Conservation (phyloP, 2,888 invertebrate genomes). For the Ptychoptera contaminata region DNA sequence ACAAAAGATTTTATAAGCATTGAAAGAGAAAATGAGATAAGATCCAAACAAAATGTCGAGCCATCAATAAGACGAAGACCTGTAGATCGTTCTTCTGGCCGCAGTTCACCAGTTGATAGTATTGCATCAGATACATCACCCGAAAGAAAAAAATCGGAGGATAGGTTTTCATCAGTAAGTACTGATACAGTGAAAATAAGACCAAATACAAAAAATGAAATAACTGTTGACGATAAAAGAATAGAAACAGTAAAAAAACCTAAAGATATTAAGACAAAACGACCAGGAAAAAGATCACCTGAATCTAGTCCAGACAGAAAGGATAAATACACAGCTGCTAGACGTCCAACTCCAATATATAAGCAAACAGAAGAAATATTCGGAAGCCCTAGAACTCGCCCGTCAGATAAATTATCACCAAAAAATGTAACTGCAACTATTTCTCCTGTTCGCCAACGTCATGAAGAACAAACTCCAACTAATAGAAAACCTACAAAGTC, state of each 20-base stretch:
- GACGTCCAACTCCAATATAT: neutral
- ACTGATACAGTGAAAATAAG: neutral
- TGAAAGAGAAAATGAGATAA: too few relatives aligned
- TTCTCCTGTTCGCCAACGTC: neutral
- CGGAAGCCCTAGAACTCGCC: neutral
- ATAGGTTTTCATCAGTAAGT: too few relatives aligned
- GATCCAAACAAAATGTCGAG: neutral
- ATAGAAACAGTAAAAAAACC: neutral
- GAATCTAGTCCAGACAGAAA: slow-evolving; percentile 8
- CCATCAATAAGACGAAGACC: neutral
- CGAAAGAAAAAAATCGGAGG: too few relatives aligned
- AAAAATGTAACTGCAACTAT: slow-evolving; percentile 3
- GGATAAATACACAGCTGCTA: slow-evolving; percentile 2
- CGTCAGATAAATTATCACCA: slow-evolving; percentile 1
- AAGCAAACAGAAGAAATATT: neutral
- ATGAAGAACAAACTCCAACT: slow-evolving; percentile 8
- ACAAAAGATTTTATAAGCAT: too few relatives aligned
- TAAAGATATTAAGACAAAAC: slow-evolving; percentile 3
- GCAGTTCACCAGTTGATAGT: neutral
- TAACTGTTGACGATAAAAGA: neutral
- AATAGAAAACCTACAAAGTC: neutral
- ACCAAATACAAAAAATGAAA: neutral
- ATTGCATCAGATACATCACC: too few relatives aligned
- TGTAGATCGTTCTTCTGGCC: neutral
- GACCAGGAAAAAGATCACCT: slow-evolving; percentile 12